Evolutionary conservation across 2,113 vertebrate genomes (phyloP).

Genomic region (Trogon melanurus): DNA sequence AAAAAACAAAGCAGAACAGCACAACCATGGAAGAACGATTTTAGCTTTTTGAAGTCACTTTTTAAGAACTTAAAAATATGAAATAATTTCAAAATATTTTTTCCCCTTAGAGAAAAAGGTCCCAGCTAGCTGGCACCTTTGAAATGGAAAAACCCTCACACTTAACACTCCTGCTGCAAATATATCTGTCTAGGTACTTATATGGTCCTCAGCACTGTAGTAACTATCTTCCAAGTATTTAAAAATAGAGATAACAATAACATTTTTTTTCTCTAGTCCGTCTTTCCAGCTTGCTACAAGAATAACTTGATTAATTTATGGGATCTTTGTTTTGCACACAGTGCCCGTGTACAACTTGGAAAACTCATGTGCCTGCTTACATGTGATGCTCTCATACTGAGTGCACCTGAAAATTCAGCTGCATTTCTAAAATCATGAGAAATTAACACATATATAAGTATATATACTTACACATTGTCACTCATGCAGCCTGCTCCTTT

Average conservation of each 20-base stretch:
- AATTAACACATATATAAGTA: not conserved
- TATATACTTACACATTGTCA: not conserved
- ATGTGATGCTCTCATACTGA: not conserved
- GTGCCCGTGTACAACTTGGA: not conserved
- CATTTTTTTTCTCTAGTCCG: not conserved
- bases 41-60: not conserved
- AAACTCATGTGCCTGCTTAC: not conserved
- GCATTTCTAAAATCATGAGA: not conserved
- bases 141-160: not conserved
- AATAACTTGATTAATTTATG: slow-evolving; percentile 52
- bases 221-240: slow-evolving; percentile 54
- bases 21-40: not conserved
- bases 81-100: too few relatives aligned
- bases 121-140: not conserved
- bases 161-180: not conserved
- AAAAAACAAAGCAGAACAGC: not conserved
- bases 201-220: slow-evolving; percentile 27
- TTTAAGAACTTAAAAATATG: not conserved
- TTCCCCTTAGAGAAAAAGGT: not conserved
- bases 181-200: slow-evolving; percentile 48
- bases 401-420: not conserved
- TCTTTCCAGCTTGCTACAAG: not conserved
- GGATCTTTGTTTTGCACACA: slow-evolving; percentile 11
- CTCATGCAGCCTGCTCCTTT: not conserved
- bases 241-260: slow-evolving; percentile 70